Evolutionary conservation across 2,113 vertebrate species (phyloP).

Genomic region (Pedetes capensis): DNA sequence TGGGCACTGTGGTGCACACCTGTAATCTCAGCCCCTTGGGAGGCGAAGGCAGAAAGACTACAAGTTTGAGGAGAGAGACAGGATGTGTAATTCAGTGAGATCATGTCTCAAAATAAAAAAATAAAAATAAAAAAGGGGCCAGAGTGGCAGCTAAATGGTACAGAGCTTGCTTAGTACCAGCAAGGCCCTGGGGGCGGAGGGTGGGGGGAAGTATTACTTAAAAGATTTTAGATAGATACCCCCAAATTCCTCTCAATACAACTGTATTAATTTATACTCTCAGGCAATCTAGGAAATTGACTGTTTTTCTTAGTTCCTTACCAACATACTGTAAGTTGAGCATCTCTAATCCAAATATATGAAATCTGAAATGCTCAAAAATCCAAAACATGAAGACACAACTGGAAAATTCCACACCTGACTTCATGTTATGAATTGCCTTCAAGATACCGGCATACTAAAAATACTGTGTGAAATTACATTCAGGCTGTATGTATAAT

Average conservation of each 20-base stretch:
- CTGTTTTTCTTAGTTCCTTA: not conserved
- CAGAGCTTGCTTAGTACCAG: too few relatives aligned
- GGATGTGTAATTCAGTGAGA: too few relatives aligned
- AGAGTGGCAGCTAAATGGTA: too few relatives aligned
- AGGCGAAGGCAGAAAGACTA: too few relatives aligned
- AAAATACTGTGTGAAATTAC: not conserved
- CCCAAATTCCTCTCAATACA: slow-evolving; percentile 17
- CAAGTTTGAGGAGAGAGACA: too few relatives aligned
- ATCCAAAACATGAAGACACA: not conserved
- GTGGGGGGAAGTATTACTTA: too few relatives aligned
- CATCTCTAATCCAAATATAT: not conserved
- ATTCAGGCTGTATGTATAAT: not conserved
- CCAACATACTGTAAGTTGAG: not conserved
- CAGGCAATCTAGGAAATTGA: not conserved
- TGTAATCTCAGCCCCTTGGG: too few relatives aligned
- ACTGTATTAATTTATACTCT: not conserved
- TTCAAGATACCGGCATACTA: not conserved
- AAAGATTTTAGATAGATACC: slow-evolving; percentile 9
- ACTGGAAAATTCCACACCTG: not conserved
- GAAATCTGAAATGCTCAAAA: not conserved
- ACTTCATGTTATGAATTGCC: not conserved
- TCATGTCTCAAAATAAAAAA: too few relatives aligned
- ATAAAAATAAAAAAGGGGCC: too few relatives aligned
- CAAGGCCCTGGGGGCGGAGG: too few relatives aligned
- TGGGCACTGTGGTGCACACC: too few relatives aligned